A percentile compares a stretch with the other conserved stretches of the same genome.
These are phyloP conservation scores for Limnothrissa miodon DNA, from an alignment of 2,113 vertebrate genomes.

Conservation along the genomic window DNA sequence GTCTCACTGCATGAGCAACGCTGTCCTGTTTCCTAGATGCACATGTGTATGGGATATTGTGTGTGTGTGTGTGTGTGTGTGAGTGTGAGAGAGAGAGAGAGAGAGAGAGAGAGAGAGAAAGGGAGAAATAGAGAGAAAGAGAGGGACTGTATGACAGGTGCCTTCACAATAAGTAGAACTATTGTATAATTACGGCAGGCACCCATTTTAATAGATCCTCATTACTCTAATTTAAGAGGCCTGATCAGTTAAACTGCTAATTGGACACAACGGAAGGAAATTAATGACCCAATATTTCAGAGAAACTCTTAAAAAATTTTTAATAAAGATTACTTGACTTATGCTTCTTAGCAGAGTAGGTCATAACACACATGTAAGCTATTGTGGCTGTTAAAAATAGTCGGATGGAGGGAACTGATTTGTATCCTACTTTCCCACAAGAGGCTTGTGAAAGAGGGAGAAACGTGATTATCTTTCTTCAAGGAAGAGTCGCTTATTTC, in stretches of 20 bases:
- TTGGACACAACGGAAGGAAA: slow-evolving; percentile 17
- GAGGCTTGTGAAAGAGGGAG: slow-evolving; percentile 29
- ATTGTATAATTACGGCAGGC: slow-evolving; percentile 1
- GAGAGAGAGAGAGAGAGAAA: background rate
- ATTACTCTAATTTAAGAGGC: slow-evolving; percentile 18
- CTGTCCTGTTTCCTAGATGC: background rate
- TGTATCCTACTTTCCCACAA: slow-evolving; percentile 41
- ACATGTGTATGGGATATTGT: background rate
- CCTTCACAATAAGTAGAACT: slow-evolving; percentile 11
- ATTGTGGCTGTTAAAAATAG: slow-evolving; percentile 43
- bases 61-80: slow-evolving; percentile 3
- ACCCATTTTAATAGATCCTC: slow-evolving; percentile 17
- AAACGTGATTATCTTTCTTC: slow-evolving; percentile 39
- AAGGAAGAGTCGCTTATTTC: slow-evolving; percentile 36
- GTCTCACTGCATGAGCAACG: background rate
- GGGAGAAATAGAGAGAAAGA: background rate
- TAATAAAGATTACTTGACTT: slow-evolving; percentile 26
- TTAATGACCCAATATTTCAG: slow-evolving; percentile 29
- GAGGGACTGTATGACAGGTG: slow-evolving; percentile 10
- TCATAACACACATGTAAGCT: slow-evolving; percentile 41
- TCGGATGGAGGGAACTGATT: slow-evolving; percentile 41
- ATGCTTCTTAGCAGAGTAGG: slow-evolving; percentile 30
- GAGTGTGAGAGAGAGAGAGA: background rate
- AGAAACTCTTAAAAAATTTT: slow-evolving; percentile 25
- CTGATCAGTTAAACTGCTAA: slow-evolving; percentile 13